A percentile compares a stretch with the other conserved stretches of the same genome.
These are phyloP conservation scores for Pseudorhombus dupliciocellatus DNA, from an alignment of 2,113 vertebrate genomes.

Conservation along the genomic window DNA sequence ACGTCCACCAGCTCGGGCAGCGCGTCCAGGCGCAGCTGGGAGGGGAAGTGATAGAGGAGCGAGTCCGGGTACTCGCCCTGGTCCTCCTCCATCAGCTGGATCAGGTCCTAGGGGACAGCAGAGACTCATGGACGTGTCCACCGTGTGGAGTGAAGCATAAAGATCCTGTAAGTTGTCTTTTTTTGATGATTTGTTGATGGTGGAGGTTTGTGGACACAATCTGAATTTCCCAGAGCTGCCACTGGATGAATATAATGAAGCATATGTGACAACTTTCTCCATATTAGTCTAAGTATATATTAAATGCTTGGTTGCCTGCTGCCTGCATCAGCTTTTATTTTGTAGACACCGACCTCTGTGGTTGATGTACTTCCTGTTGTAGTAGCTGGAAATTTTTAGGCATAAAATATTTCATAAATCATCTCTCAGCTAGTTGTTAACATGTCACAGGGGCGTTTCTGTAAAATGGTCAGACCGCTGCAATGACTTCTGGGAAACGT, in stretches of 20 bases:
- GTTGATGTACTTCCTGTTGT: too few species aligned
- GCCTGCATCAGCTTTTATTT: too few species aligned
- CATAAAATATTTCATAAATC: too few species aligned
- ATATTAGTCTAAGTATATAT: too few species aligned
- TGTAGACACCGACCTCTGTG: too few species aligned
- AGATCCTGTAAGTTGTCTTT: neutral
- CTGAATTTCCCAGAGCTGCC: neutral
- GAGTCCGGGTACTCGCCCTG: slow-evolving; percentile 83
- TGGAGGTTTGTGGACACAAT: neutral
- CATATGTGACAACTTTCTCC: neutral
- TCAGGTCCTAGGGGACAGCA: slow-evolving; percentile 69
- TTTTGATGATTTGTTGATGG: too few species aligned
- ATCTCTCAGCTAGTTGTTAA: slow-evolving; percentile 1
- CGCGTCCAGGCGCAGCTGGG: slow-evolving; percentile 84
- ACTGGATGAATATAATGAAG: slow-evolving; percentile 2
- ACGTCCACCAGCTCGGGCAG: slow-evolving; percentile 82
- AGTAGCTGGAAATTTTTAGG: neutral
- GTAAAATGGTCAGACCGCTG: neutral
- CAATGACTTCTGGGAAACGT: too few species aligned
- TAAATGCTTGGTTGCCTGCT: too few species aligned
- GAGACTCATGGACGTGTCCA: neutral
- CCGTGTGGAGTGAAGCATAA: neutral
- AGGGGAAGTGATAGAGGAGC: slow-evolving; percentile 86
- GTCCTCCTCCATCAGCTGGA: slow-evolving; percentile 82
- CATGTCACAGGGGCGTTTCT: slow-evolving; percentile 2